Evolutionary conservation across 2,888 invertebrate genomes (phyloP).

Genomic region (Quadroppia sp.): DNA sequence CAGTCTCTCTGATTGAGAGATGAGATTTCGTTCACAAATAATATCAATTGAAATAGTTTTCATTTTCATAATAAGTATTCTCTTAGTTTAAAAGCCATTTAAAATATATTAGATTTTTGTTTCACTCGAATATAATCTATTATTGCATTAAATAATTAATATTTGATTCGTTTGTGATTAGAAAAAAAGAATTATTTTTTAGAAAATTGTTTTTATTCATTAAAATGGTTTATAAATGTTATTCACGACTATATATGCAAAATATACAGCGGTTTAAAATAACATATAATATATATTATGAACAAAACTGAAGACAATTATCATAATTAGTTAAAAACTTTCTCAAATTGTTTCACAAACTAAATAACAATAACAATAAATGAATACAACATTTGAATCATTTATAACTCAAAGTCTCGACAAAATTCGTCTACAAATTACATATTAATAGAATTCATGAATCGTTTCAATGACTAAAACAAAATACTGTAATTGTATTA

Average conservation of each 20-base stretch:
- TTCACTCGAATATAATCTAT: neutral
- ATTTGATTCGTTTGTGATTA: conserved; percentile 17
- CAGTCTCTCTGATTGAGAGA: neutral
- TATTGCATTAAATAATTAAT: neutral
- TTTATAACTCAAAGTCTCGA: conserved; percentile 25
- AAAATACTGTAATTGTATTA: conserved; percentile 19
- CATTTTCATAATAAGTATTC: neutral
- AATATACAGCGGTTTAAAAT: conserved; percentile 11
- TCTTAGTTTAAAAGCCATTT: neutral
- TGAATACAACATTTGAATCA: conserved; percentile 10
- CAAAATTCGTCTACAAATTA: conserved; percentile 36
- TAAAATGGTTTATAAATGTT: neutral
- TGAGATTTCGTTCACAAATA: neutral
- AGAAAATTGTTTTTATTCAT: neutral
- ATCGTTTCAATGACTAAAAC: conserved; percentile 32
- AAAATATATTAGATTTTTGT: neutral
- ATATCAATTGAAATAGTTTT: too few relatives aligned
- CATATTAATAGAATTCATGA: conserved; percentile 35
- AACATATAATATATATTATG: conserved; percentile 18
- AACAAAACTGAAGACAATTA: conserved; percentile 23
- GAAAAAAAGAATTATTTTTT: neutral
- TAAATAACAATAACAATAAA: conserved; percentile 14
- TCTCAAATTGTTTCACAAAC: conserved; percentile 22
- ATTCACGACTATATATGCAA: neutral
- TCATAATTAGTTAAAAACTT: conserved; percentile 34